Evolutionary conservation across 2,113 vertebrate genomes (phyloP).

Genomic region (Saguinus midas): DNA sequence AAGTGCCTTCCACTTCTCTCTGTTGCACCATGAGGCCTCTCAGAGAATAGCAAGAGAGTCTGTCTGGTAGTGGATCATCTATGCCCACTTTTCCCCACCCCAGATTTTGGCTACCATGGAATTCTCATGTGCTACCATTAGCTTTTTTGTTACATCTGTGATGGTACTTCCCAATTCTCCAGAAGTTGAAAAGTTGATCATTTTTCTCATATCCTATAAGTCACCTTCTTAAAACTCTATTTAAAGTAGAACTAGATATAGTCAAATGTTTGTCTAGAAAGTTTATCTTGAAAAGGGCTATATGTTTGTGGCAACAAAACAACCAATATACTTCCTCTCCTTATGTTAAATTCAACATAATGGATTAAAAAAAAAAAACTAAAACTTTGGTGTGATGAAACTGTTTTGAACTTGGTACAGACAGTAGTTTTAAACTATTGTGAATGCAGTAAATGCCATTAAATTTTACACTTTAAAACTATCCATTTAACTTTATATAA

Average conservation of each 20-base stretch:
- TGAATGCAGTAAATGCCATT: not conserved
- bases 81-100: rapidly evolving
- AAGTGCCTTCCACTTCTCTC: not conserved
- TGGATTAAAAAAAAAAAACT: not conserved
- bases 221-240: not conserved
- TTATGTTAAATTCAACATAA: not conserved
- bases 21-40: not conserved
- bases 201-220: not conserved
- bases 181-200: not conserved
- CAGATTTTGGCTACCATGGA: not conserved
- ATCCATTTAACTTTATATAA: not conserved
- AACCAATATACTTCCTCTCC: not conserved
- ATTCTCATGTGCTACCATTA: not conserved
- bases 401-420: not conserved
- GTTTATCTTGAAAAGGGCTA: not conserved
- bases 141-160: not conserved
- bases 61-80: too few relatives aligned
- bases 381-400: not conserved
- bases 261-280: not conserved
- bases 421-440: not conserved
- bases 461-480: not conserved
- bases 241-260: not conserved
- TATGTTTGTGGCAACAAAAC: not conserved
- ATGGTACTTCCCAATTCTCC: not conserved
- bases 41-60: rapidly evolving